Conservation (phyloP, 2,113 vertebrate species). For the Chunga burmeisteri region DNA sequence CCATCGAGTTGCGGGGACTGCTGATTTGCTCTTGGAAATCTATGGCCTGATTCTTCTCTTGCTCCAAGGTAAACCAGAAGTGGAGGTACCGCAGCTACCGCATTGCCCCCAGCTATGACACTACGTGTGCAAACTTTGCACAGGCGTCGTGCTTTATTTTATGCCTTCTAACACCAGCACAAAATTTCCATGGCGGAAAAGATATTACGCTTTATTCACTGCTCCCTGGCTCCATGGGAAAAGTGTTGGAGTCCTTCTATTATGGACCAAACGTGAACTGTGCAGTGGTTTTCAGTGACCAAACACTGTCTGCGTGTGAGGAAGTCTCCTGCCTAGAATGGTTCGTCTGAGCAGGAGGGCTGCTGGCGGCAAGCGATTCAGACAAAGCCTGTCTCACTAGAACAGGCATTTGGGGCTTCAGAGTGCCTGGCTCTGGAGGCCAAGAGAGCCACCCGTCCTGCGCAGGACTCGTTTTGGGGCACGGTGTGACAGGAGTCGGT, state of each 20-base stretch:
- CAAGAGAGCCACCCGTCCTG: not conserved
- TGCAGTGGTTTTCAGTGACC: not conserved
- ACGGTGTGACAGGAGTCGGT: not conserved
- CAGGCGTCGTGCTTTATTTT: not conserved
- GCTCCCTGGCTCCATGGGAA: not conserved
- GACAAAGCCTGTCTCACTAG: fast-evolving
- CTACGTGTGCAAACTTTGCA: fast-evolving
- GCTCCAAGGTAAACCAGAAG: not conserved
- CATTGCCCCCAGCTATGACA: not conserved
- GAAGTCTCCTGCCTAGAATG: not conserved
- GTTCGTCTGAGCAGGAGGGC: not conserved
- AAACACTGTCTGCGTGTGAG: fast-evolving
- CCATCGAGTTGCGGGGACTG: not conserved
- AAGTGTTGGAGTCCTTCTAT: not conserved
- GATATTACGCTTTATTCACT: not conserved
- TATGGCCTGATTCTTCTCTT: not conserved
- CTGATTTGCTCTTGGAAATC: not conserved
- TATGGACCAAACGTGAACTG: not conserved
- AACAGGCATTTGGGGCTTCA: not conserved
- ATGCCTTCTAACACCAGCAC: not conserved
- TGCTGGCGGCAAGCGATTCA: not conserved
- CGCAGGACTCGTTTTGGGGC: not conserved
- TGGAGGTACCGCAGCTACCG: fast-evolving
- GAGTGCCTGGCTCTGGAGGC: not conserved
- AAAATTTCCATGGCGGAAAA: not conserved